phyloP scores from a whole-genome alignment of 2,113 vertebrate genomes.

The Glaucidium brasilianum region DNA sequence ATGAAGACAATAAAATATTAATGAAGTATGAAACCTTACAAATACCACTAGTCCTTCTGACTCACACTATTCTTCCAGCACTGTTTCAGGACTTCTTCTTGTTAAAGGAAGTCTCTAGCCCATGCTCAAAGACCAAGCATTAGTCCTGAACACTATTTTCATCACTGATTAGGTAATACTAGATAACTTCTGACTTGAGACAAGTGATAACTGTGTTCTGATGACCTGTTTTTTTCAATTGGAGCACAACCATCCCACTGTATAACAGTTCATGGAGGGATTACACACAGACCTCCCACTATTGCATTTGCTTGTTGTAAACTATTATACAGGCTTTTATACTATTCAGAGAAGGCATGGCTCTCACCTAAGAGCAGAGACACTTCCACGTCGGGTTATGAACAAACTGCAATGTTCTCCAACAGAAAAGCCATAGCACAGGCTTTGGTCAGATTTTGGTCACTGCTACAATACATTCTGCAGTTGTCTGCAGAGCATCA shows the following conservation, averaged over 20 bases:
- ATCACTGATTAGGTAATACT: not conserved
- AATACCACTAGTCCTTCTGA: not conserved
- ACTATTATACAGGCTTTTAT: fast-evolving
- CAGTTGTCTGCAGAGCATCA: not conserved
- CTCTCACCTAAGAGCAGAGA: not conserved
- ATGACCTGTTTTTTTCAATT: not conserved
- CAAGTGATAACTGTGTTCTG: not conserved
- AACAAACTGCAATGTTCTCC: not conserved
- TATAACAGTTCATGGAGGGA: not conserved
- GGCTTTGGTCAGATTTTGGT: not conserved
- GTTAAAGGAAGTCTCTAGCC: not conserved
- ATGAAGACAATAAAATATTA: slow-evolving; percentile 37
- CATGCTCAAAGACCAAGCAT: not conserved
- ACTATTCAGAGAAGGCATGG: fast-evolving
- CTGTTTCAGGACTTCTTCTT: not conserved
- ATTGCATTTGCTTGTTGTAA: not conserved
- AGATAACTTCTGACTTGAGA: not conserved
- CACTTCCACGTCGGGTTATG: not conserved
- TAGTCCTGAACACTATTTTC: not conserved
- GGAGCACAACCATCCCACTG: not conserved
- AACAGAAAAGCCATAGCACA: not conserved
- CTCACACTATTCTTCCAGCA: not conserved
- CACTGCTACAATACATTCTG: not conserved
- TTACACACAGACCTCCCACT: fast-evolving
- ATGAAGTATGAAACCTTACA: slow-evolving; percentile 31